Conservation (phyloP, 2,797 vertebrate genomes). For the Premnoplex brunnescens region DNA sequence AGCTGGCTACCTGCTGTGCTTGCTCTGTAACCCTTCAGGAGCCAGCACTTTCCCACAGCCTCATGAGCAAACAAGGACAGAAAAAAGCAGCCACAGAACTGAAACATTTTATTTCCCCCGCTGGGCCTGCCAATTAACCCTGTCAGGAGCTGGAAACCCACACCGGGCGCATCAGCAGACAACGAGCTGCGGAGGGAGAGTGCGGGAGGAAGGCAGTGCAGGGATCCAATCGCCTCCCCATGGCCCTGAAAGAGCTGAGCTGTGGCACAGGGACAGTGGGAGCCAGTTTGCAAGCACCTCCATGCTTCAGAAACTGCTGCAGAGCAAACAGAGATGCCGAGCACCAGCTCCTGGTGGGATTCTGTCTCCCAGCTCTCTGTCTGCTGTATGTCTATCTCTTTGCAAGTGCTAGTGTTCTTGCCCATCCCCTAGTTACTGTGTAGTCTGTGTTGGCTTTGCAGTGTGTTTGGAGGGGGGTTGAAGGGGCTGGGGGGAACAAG, state of each 20-base stretch:
- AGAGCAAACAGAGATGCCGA: not conserved
- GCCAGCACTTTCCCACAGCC: not conserved
- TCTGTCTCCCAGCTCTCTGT: not conserved
- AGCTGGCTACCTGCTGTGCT: slow-evolving; percentile 33
- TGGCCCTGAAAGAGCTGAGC: not conserved
- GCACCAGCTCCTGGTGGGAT: not conserved
- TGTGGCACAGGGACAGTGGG: not conserved
- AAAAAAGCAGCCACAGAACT: not conserved
- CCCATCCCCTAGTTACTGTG: not conserved
- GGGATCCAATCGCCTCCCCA: not conserved
- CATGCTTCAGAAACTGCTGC: not conserved
- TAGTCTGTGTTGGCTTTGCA: not conserved
- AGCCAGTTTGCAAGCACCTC: not conserved
- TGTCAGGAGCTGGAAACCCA: slow-evolving; percentile 43
- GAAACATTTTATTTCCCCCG: slow-evolving; percentile 49
- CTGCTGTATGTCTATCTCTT: not conserved
- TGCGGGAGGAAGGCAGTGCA: not conserved
- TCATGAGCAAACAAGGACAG: slow-evolving; percentile 5
- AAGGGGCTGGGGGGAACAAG: not conserved
- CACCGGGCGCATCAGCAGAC: slow-evolving; percentile 20
- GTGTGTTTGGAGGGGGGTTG: not conserved
- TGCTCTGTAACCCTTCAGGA: slow-evolving; percentile 40
- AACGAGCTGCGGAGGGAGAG: not conserved
- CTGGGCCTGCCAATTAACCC: slow-evolving; percentile 62
- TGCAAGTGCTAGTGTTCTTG: not conserved